phyloP scores from a whole-genome alignment of 2,113 vertebrate species.

The Spizaetus ornatus region DNA sequence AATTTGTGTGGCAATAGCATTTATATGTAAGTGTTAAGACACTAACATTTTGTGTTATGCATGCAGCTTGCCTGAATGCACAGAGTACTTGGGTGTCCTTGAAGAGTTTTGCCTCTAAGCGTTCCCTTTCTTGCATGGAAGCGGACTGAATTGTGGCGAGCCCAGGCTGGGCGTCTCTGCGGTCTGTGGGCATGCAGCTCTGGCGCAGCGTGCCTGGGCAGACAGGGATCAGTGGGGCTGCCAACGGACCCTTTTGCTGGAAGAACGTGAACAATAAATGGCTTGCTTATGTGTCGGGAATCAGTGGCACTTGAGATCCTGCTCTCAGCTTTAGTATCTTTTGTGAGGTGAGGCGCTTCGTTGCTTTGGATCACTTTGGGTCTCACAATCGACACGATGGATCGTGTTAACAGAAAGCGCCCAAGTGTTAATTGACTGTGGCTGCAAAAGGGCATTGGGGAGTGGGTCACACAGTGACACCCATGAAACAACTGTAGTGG shows the following conservation, averaged over 20 bases:
- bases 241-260: accelerated
- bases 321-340: neutral
- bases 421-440: neutral
- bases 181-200: neutral
- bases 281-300: neutral
- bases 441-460: neutral
- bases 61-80: too few species aligned
- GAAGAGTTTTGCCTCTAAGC: neutral
- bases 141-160: neutral
- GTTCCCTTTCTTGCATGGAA: too few species aligned
- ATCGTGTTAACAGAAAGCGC: too few species aligned
- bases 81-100: neutral
- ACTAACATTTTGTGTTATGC: neutral
- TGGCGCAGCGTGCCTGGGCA: accelerated
- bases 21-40: neutral
- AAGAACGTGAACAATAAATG: accelerated
- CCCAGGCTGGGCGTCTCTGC: neutral
- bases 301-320: neutral
- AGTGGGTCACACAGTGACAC: neutral
- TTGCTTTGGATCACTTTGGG: neutral
- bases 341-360: neutral
- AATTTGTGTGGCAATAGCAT: neutral
- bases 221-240: neutral
- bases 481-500: too few species aligned
- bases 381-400: accelerated